phyloP scores from a whole-genome alignment of 2,888 invertebrate species.

The Drosophila kambysellisi region DNA sequence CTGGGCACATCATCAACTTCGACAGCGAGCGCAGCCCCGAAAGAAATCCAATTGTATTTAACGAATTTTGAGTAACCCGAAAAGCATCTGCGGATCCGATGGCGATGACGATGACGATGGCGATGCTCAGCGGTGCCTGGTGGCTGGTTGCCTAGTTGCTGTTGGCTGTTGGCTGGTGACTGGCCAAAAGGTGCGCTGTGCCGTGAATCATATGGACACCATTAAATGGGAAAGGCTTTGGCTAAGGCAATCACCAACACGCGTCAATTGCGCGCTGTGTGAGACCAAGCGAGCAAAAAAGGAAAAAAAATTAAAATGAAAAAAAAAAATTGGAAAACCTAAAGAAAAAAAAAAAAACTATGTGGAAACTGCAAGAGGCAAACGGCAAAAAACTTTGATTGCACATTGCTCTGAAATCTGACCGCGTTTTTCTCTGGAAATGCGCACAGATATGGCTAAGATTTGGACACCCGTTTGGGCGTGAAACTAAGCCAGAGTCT shows the following conservation, averaged over 20 bases:
- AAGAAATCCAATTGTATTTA: slow-evolving; percentile 81
- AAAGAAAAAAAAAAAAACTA: slow-evolving; percentile 42
- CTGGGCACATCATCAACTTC: slow-evolving; percentile 72
- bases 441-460: slow-evolving; percentile 47
- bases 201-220: slow-evolving; percentile 83
- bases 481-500: slow-evolving; percentile 52
- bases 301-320: background rate
- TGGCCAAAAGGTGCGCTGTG: slow-evolving; percentile 63
- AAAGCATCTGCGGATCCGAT: slow-evolving; percentile 53
- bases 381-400: slow-evolving; percentile 49
- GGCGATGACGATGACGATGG: slow-evolving; percentile 45
- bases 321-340: slow-evolving; percentile 22
- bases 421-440: slow-evolving; percentile 66
- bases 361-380: slow-evolving; percentile 40
- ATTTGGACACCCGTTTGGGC: slow-evolving; percentile 46
- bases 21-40: slow-evolving; percentile 64
- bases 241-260: slow-evolving; percentile 76
- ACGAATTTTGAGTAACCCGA: slow-evolving; percentile 75
- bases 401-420: slow-evolving; percentile 47
- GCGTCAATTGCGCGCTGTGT: slow-evolving; percentile 79
- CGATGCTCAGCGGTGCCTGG: slow-evolving; percentile 33
- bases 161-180: slow-evolving; percentile 13
- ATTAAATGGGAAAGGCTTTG: slow-evolving; percentile 74
- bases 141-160: slow-evolving; percentile 23
- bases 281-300: slow-evolving; percentile 50